Conservation (phyloP, 2,888 invertebrate genomes). For the Pinctada fucata region DNA sequence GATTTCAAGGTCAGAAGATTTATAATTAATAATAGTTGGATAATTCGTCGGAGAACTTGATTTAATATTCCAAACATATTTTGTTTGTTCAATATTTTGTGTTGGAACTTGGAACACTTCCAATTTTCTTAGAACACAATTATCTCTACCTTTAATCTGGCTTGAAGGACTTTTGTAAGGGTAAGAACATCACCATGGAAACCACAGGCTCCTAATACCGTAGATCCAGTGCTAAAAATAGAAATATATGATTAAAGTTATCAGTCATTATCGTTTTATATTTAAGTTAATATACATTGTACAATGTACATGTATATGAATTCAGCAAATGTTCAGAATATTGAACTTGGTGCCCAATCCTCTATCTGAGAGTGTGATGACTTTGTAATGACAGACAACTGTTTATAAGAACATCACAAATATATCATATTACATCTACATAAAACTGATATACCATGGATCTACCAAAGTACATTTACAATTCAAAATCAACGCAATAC, state of each 20-base stretch:
- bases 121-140: too few relatives aligned
- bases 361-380: too few relatives aligned
- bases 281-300: not conserved
- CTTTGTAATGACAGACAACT: not conserved
- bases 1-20: too few relatives aligned
- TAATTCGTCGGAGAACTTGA: too few relatives aligned
- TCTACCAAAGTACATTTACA: too few relatives aligned
- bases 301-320: not conserved
- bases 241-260: not conserved
- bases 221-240: slow-evolving; percentile 82
- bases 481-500: too few relatives aligned
- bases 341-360: not conserved
- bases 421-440: too few relatives aligned
- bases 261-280: not conserved
- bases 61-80: too few relatives aligned
- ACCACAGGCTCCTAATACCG: slow-evolving; percentile 95
- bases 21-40: too few relatives aligned
- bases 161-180: slow-evolving; percentile 88
- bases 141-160: slow-evolving; percentile 86
- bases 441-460: too few relatives aligned
- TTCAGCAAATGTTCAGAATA: not conserved
- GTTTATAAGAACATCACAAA: not conserved
- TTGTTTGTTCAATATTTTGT: too few relatives aligned
- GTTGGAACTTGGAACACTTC: too few relatives aligned
- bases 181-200: slow-evolving; percentile 99